Evolutionary conservation across 2,888 invertebrate species (phyloP).

Genomic region (Pristionchus japonicus): DNA sequence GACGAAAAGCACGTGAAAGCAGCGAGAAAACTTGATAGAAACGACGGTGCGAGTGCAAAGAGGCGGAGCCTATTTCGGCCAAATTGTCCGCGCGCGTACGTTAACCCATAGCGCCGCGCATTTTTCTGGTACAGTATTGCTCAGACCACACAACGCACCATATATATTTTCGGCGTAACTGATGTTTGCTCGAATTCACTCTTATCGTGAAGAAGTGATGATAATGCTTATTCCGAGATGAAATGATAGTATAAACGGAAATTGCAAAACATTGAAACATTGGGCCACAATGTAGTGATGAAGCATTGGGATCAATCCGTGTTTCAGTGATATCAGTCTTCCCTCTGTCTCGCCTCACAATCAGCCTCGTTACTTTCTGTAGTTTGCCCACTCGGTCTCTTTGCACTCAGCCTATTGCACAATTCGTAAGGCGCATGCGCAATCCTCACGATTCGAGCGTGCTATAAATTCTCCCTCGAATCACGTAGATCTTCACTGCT

Average conservation of each 20-base stretch:
- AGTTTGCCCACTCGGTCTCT: constrained; percentile 5
- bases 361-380: not conserved
- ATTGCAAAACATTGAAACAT: not conserved
- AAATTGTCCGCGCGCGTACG: constrained; percentile 21
- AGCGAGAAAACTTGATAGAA: constrained; percentile 8
- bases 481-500: not conserved
- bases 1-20: constrained; percentile 11
- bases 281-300: not conserved
- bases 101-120: not conserved
- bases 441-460: not conserved
- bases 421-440: not conserved
- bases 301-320: not conserved
- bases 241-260: not conserved
- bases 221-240: not conserved
- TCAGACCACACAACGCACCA: not conserved
- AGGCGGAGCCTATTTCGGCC: not conserved
- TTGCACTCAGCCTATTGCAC: not conserved
- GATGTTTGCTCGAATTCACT: not conserved
- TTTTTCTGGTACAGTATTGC: not conserved
- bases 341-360: no score
- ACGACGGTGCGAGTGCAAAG: not conserved
- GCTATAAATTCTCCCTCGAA: not conserved
- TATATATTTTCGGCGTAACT: not conserved
- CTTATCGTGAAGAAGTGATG: not conserved
- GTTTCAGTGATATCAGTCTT: not conserved